Conservation (phyloP, 2,888 invertebrate species). For the Protophormia terraenovae region DNA sequence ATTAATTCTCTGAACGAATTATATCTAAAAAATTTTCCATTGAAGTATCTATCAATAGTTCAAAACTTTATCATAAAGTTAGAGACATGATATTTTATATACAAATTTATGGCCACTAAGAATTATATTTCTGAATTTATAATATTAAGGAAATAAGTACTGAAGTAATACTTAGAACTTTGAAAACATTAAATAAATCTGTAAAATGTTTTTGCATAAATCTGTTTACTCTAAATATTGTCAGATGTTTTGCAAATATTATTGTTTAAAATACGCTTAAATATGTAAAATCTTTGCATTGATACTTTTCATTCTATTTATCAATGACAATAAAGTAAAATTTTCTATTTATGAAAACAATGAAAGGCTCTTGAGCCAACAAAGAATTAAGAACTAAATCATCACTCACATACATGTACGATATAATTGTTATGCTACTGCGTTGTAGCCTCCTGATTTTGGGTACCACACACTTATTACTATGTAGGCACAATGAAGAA, state of each 20-base stretch:
- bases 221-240: slow-evolving; percentile 38
- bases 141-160: no score
- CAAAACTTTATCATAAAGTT: no score
- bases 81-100: no score
- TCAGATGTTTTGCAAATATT: slow-evolving; percentile 76
- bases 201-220: not conserved
- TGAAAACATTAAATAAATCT: not conserved
- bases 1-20: not conserved
- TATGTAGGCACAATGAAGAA: not conserved
- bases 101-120: no score
- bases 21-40: no score
- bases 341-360: not conserved
- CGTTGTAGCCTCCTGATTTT: not conserved
- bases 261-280: slow-evolving; percentile 71
- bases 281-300: slow-evolving; percentile 69
- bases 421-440: not conserved
- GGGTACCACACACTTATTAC: not conserved
- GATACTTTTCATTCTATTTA: not conserved
- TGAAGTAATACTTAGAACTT: no score
- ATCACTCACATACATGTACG: not conserved
- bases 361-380: not conserved
- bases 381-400: not conserved
- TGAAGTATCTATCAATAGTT: no score
- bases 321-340: not conserved
- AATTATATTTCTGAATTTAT: no score